These are phyloP conservation scores for Lophotriccus pileatus DNA, from an alignment of 2,797 vertebrate species.

Conservation along the genomic window DNA sequence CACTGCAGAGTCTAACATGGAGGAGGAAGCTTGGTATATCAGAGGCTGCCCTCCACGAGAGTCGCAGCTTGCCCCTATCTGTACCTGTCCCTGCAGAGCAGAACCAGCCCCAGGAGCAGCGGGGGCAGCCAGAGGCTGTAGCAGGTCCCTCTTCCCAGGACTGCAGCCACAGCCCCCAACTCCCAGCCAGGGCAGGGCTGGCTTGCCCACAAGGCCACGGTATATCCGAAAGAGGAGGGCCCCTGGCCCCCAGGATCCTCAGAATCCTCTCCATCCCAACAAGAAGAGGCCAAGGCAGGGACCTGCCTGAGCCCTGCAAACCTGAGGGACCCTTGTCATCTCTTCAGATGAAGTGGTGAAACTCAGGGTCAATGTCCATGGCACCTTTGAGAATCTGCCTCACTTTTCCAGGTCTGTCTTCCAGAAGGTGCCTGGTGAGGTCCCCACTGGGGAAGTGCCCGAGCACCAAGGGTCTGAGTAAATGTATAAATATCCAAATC, in stretches of 20 bases:
- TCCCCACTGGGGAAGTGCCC: neutral
- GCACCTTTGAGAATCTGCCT: neutral
- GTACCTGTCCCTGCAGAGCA: fast-evolving
- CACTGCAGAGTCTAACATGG: fast-evolving
- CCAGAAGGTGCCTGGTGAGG: neutral
- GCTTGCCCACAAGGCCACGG: too few species aligned
- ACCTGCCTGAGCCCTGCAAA: neutral
- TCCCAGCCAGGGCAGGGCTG: neutral
- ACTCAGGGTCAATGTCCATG: neutral
- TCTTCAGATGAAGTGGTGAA: neutral
- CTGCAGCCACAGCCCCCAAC: neutral
- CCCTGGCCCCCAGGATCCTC: neutral
- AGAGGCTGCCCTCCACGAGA: fast-evolving
- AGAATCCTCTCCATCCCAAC: neutral
- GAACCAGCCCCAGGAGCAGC: neutral
- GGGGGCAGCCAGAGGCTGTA: neutral
- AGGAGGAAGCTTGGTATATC: neutral
- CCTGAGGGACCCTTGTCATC: neutral
- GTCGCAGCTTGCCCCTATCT: neutral
- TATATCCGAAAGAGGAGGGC: too few species aligned
- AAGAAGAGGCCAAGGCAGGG: neutral
- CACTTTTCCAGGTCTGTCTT: neutral
- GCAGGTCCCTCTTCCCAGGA: neutral
- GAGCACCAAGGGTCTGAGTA: neutral
- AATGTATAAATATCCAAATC: neutral